These are phyloP conservation scores for Catalaphyllia jardinei DNA, from an alignment of 64 coral and sea anemone genomes.

Conservation along the genomic window DNA sequence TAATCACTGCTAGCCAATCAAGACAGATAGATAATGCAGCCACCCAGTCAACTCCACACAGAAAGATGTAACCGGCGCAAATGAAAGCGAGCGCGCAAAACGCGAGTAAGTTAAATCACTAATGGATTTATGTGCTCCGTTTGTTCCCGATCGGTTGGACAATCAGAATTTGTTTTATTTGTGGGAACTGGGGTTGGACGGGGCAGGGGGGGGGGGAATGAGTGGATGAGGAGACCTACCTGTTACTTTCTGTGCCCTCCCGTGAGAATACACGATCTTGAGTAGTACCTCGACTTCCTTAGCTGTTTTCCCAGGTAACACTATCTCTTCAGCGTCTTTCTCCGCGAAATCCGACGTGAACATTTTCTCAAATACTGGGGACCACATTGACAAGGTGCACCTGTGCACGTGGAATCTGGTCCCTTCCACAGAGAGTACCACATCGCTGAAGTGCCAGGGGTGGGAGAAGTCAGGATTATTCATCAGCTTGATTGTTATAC, in stretches of 20 bases:
- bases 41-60: no score
- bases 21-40: no score
- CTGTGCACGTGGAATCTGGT: slow-evolving; percentile 61
- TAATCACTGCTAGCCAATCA: no score
- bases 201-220: no score
- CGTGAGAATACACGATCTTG: slow-evolving; percentile 38
- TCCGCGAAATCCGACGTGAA: slow-evolving; percentile 62
- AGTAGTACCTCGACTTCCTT: slow-evolving; percentile 46
- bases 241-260: not conserved
- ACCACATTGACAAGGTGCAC: slow-evolving; percentile 71
- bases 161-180: no score
- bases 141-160: no score
- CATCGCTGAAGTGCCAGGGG: slow-evolving; percentile 71
- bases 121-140: no score
- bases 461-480: slow-evolving; percentile 47
- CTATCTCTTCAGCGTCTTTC: slow-evolving; percentile 51
- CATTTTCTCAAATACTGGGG: slow-evolving; percentile 69
- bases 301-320: slow-evolving; percentile 48
- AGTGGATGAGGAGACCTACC: not conserved
- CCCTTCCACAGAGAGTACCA: slow-evolving; percentile 50
- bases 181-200: no score
- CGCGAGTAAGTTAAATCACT: no score
- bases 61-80: no score
- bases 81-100: no score
- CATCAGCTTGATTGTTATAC: not conserved